Base-by-base conservation (phyloP, 2,888 invertebrate species). In the Cremastinae sp. region DNA sequence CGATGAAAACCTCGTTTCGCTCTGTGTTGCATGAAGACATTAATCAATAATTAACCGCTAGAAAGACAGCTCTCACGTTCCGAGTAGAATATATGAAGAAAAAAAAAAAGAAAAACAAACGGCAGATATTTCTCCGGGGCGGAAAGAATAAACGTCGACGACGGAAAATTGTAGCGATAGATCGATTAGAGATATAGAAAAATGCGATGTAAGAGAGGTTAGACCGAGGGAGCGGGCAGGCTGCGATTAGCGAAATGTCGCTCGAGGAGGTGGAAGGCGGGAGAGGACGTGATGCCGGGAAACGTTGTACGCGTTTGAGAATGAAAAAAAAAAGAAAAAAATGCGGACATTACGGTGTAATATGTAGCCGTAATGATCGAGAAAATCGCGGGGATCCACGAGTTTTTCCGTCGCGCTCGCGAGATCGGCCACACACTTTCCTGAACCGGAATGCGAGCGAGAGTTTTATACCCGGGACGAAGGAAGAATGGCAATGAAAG, bases 361-460 rank as follows among this genome's bases (percentile, higher is more conserved):
- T 68, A 68, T 68, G 41, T 70, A 70, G 49, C 36, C 47, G 59
- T 61, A 75, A 75, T 71, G 75, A 75, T 71, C 65, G 65, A 71
- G 65, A 68, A 74, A 62, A 69, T 69, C 58, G 36, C 18, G 53
- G 59, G 53, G 36, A 51, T 62, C 51, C 54, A 18, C 38, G 61
- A 53, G 9, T 54, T 22, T 16, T 16, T 51, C 58, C 62, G 18
- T 69, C 12, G 22, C n/a, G 16, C 36, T 22, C 41, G 22, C 45
- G 16, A 53, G 28, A 3, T n/a, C n/a, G 4, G 12, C 53, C 43
- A 36, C 47, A 75, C 75, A 74, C 79, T 74, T 76, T 75, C 61
- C 41, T 62, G 66, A 9, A 38, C n/a, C 51, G 66, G 71, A 71
- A 75, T 72, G 71, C 75, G 43, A 75, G 71, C 71, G 68, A 66